Evolutionary conservation across 2,113 vertebrate species (phyloP), one percentile per base, ranked within the genome.

Genomic region (Poeciliopsis turrubarensis): DNA sequence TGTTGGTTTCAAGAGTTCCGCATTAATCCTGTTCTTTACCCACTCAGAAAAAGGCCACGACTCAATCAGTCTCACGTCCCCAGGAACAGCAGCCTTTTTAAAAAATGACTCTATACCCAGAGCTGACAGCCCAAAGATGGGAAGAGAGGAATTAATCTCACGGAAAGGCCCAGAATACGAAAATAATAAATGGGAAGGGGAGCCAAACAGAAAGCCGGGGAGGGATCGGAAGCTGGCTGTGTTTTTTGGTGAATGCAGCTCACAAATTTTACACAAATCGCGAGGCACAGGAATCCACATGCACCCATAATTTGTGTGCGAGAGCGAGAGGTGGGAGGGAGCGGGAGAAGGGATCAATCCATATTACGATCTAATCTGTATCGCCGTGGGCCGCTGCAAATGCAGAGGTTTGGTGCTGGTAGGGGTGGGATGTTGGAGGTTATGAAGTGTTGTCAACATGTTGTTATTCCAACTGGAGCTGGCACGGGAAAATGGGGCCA

Each of bases 1-100:
- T 83, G 80, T 83, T 86, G 77, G 73, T 87, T 90, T 85, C 67
- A 70, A 70, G 88, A 83, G 88, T 87, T 84, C 60, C 61, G 63
- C 89, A 92, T 92, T 93, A 92, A 93, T 93, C 90, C 90, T 89
- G 86, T 84, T 91, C 88, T 92, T 93, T 91, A 92, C 88, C 89
- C 89, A 90, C 92, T 94, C 92, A 91, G 82, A 91, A 93, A 93
- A 92, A 92, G 91, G 84, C 91, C 89, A 90, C 89, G 85, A 90
- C 92, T 94, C 92, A 94, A 94, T 94, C 92, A 92, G 90, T 91
- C 87, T 92, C 85, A 75, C 79, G 86, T 92, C 90, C 89, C 81
- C 68, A 60, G 73, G 77, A 89, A 89, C 87, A 29, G 91, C 81
- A 57, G 79, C 79, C 57, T 92, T 57, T 37, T 83, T 94, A 85